phyloP scores from a whole-genome alignment of 2,888 invertebrate species.

The Coremacera marginata region DNA sequence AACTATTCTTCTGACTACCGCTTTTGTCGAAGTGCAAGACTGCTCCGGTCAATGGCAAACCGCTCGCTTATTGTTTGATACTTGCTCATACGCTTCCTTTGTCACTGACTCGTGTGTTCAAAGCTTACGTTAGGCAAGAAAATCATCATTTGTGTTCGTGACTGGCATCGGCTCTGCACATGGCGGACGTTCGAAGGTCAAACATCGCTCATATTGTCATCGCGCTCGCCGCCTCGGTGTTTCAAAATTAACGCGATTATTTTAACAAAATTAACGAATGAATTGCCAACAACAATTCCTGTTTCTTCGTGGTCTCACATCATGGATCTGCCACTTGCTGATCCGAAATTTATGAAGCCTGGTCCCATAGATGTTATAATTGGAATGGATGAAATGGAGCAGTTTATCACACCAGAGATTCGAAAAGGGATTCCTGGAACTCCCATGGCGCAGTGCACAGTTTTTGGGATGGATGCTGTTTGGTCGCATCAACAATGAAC shows the following conservation, averaged over 20 bases:
- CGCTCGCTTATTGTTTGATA: not conserved
- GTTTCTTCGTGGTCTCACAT: constrained; percentile 1
- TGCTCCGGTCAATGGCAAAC: not conserved
- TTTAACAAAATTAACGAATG: constrained; percentile 9
- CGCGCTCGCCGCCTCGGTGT: not conserved
- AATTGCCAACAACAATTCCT: not conserved
- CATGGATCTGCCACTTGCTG: constrained; percentile 28
- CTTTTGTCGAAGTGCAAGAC: not conserved
- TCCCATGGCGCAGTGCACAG: constrained; percentile 30
- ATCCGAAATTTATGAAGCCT: constrained; percentile 34
- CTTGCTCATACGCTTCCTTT: constrained; percentile 37
- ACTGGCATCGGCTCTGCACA: constrained; percentile 39
- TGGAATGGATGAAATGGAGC: constrained; percentile 39
- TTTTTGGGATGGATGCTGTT: constrained; percentile 40
- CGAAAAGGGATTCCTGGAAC: constrained; percentile 32
- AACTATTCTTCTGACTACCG: constrained; percentile 4
- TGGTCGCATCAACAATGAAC: not conserved
- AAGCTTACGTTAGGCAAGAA: constrained; percentile 5
- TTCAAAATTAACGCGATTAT: not conserved
- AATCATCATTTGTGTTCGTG: constrained; percentile 15
- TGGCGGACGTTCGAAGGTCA: constrained; percentile 32
- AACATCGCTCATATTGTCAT: constrained; percentile 17
- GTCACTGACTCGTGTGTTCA: constrained; percentile 38
- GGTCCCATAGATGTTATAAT: constrained; percentile 30
- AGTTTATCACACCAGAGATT: constrained; percentile 32